Conservation (phyloP, 2,797 vertebrate species). For the Megalops cyprinoides region DNA sequence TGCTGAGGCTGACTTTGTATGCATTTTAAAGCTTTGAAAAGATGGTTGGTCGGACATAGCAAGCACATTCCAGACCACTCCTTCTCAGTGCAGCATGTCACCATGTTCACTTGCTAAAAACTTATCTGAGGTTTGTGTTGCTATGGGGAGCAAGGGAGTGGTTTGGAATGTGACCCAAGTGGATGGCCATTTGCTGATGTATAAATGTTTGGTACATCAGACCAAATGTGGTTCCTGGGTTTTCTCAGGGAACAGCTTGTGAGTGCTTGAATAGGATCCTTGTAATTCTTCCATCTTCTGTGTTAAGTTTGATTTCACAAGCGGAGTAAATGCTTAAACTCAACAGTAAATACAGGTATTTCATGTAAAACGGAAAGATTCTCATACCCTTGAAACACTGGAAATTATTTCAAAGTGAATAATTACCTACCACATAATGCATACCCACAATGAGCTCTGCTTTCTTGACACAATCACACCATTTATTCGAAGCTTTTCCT, state of each 20-base stretch:
- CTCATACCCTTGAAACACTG: too few species aligned
- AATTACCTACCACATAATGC: background rate
- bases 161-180: background rate
- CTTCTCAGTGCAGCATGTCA: background rate
- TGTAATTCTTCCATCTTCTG: background rate
- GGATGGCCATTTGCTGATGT: background rate
- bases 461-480: background rate
- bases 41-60: background rate
- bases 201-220: background rate
- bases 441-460: background rate
- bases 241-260: background rate
- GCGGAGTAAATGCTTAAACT: background rate
- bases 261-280: background rate
- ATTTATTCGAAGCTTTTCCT: background rate
- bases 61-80: background rate
- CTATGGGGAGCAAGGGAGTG: background rate
- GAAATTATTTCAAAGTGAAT: too few species aligned
- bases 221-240: conserved; percentile 34
- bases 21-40: background rate
- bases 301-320: background rate
- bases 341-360: background rate
- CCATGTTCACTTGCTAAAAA: background rate
- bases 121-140: background rate
- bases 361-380: too few species aligned
- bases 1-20: background rate